Conservation (phyloP, 64 coral and sea anemone species). For the Pocillopora damicornis region DNA sequence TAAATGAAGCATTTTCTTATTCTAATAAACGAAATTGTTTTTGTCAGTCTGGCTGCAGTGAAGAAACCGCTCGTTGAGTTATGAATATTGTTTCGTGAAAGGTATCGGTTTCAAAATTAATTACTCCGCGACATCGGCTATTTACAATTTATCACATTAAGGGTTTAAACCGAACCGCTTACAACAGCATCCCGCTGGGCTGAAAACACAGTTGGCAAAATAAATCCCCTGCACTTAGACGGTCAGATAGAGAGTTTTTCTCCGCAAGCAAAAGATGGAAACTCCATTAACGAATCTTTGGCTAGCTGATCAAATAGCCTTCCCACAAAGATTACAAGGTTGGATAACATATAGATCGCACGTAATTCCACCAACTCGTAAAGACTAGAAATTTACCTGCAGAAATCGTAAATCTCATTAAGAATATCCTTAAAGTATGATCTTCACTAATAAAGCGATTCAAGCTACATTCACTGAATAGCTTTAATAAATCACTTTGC, state of each 20-base stretch:
- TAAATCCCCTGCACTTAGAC: neutral
- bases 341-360: neutral
- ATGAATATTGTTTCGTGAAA: constrained; percentile 19
- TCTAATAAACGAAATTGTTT: constrained; percentile 33
- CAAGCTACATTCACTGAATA: constrained; percentile 69
- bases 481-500: constrained; percentile 62
- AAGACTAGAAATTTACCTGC: neutral
- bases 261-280: neutral
- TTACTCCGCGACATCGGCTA: neutral
- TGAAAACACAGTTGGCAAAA: constrained; percentile 4
- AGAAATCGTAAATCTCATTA: neutral
- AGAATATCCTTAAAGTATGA: neutral
- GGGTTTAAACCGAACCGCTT: constrained; percentile 31
- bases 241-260: neutral
- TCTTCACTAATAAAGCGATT: constrained; percentile 62
- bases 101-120: constrained; percentile 33
- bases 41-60: constrained; percentile 6
- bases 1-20: constrained; percentile 34
- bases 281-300: neutral
- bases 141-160: constrained; percentile 25
- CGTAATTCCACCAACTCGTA: neutral
- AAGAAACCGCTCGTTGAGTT: constrained; percentile 36
- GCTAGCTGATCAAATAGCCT: neutral
- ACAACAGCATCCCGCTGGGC: constrained; percentile 2
- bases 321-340: neutral